phyloP scores from a whole-genome alignment of 2,113 vertebrate genomes.

The Platysteira castanea region DNA sequence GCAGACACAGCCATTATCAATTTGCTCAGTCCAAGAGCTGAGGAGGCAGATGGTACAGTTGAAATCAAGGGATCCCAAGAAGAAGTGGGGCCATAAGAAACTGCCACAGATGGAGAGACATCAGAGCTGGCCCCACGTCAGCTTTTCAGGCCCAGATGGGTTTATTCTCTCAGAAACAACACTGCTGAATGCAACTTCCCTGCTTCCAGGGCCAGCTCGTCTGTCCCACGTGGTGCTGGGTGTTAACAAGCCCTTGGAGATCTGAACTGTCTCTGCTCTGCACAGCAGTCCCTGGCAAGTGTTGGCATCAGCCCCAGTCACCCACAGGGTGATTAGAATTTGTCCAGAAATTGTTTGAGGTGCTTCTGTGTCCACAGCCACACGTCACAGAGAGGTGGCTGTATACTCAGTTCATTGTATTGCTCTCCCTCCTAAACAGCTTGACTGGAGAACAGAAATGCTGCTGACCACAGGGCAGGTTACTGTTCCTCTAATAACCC shows the following conservation, averaged over 20 bases:
- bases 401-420: background rate
- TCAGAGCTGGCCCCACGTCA: background rate
- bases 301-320: background rate
- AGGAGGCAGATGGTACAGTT: background rate
- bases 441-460: background rate
- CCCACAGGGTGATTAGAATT: background rate
- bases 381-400: background rate
- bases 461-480: background rate
- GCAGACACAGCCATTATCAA: background rate
- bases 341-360: background rate
- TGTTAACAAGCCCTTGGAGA: background rate
- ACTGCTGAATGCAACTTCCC: background rate
- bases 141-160: background rate
- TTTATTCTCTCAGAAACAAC: background rate
- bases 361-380: background rate
- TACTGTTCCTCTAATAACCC: background rate
- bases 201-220: background rate
- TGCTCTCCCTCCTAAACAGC: background rate
- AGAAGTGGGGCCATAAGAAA: background rate
- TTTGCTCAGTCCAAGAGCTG: background rate
- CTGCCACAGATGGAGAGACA: background rate
- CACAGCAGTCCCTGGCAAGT: background rate
- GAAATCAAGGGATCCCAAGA: background rate
- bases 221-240: background rate
- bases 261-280: background rate